phyloP scores from a whole-genome alignment of 2,797 vertebrate genomes.

The Mormyrops attenuatus region DNA sequence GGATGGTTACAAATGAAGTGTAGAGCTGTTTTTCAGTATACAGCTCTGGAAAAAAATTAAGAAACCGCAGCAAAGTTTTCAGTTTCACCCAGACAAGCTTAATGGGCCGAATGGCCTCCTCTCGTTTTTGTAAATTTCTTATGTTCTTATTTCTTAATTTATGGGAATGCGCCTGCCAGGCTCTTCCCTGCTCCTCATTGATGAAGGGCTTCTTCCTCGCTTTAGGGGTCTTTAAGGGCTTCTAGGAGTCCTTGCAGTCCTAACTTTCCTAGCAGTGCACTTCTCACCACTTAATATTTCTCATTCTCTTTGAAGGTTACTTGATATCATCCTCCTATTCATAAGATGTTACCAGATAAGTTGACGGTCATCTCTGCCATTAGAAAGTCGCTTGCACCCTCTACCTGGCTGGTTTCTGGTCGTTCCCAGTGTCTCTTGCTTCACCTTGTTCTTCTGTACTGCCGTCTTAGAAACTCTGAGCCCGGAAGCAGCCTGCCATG shows the following conservation, averaged over 20 bases:
- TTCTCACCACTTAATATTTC: background rate
- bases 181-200: background rate
- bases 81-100: background rate
- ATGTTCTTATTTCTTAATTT: background rate
- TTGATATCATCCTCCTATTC: background rate
- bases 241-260: background rate
- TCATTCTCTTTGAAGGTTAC: background rate
- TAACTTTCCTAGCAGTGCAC: background rate
- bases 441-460: background rate
- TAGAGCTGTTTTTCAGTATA: background rate
- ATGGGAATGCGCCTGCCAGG: background rate
- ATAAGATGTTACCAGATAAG: background rate
- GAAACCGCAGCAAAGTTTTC: background rate
- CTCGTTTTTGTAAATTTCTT: background rate
- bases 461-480: background rate
- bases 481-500: background rate
- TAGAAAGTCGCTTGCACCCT: background rate
- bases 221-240: background rate
- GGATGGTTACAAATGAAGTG: background rate
- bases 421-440: background rate
- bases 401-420: background rate
- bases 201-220: background rate
- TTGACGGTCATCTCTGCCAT: background rate
- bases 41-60: background rate
- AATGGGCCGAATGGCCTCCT: background rate